These are phyloP conservation scores for Chromis chromis DNA, from an alignment of 2,797 vertebrate genomes.

Conservation along the genomic window DNA sequence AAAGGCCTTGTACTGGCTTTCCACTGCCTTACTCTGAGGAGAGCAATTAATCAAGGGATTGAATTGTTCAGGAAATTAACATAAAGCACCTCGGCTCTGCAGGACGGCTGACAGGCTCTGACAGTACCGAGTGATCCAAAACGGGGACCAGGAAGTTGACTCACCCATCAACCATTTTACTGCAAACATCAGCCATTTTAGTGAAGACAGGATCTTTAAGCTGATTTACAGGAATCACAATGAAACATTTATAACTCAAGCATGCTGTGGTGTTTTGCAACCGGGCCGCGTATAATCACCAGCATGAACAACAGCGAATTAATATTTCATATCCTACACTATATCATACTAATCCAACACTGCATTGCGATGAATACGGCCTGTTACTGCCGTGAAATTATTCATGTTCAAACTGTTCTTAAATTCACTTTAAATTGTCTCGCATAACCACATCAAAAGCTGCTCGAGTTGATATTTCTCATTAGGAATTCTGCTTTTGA, in stretches of 20 bases:
- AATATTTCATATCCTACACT: constrained; percentile 13
- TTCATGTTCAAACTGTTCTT: constrained; percentile 30
- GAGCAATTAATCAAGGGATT: constrained; percentile 79
- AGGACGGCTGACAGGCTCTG: constrained; percentile 67
- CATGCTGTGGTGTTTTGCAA: not conserved
- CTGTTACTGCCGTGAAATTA: constrained; percentile 29
- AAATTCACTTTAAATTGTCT: constrained; percentile 38
- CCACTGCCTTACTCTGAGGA: constrained; percentile 61
- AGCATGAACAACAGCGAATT: constrained; percentile 3
- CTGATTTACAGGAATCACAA: constrained; percentile 19
- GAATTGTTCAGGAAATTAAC: constrained; percentile 78
- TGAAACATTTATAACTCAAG: not conserved
- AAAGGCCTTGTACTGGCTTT: constrained; percentile 49
- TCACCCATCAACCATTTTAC: constrained; percentile 57
- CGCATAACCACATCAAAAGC: constrained; percentile 43
- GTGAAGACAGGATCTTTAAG: constrained; percentile 32
- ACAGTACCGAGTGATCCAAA: constrained; percentile 66
- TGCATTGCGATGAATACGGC: constrained; percentile 14
- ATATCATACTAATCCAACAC: constrained; percentile 1
- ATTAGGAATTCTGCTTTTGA: constrained; percentile 43
- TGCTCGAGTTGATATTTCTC: constrained; percentile 29
- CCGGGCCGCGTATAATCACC: not conserved
- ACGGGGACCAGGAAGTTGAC: constrained; percentile 53
- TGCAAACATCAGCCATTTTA: constrained; percentile 59
- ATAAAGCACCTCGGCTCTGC: constrained; percentile 76